Evolutionary conservation across 2,888 invertebrate species (phyloP), one percentile per base, ranked within the genome.

Genomic region (Gonocerus acuteangulatus): DNA sequence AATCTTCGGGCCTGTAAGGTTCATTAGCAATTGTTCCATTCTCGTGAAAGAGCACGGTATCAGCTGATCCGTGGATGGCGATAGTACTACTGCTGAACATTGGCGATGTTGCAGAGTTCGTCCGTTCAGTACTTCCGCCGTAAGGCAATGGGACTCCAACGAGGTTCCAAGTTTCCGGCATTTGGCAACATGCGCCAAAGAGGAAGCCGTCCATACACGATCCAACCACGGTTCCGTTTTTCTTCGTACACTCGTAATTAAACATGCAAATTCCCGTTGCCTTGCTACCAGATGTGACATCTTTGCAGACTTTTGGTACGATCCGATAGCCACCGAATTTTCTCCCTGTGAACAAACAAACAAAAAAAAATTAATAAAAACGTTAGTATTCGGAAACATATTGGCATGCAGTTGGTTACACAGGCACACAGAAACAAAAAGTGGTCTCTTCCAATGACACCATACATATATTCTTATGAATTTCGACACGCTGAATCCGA

Each of bases 181-280:
- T 78, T 70, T 87, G 86, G 71, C 93, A 94, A 73, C 93, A 94
- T 0, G 93, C 89, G 1, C 93, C 93, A 70, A 92, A 92, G n/a
- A 90, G 79, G 72, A 90, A 90, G 0, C 93, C 90, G 70, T 93
- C 92, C 86, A 92, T 89, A 71, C 93, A 94, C 0, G 92, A 86
- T 0, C 92, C 91, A 0, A 93, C 88, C 67, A 91, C 86, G 71
- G 86, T 83, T 0, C 93, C 93, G 0, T 82, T 83, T 65, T 88
- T 78, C 68, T 85, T 85, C 1, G 80, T 78, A 72, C 93, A 93
- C 72, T 93, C 91, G 71, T 90, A 89, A 75, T 93, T 92, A 78
- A 93, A 94, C 93, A 93, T 93, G 75, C 93, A 93, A 70, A 90
- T 85, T 39, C 86, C 87, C 7, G 56, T 62, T 13, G 48, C 62